Conservation (phyloP, 1,140 invertebrate species). For the Caenorhabditis inopinata region DNA sequence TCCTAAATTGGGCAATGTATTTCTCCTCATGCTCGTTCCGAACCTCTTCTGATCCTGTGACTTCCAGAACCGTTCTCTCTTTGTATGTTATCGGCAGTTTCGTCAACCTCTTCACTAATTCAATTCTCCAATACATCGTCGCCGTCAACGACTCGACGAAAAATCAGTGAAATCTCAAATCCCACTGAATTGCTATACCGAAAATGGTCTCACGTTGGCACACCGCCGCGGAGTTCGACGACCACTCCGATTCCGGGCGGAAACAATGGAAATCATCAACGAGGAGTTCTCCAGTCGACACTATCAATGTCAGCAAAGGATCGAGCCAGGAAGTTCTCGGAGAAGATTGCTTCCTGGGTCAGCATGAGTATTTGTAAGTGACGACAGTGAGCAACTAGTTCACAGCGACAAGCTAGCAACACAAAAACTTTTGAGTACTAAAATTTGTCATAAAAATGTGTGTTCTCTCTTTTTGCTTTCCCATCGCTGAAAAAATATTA, state of each 20-base stretch:
- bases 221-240: not conserved
- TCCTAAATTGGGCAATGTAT: not conserved
- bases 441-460: no score
- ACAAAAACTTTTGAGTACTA: no score
- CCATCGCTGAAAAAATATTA: no score
- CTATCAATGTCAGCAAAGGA: constrained; percentile 18
- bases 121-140: not conserved
- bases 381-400: no score
- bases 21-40: not conserved
- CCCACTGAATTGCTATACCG: not conserved
- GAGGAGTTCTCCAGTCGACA: not conserved
- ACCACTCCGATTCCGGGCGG: not conserved
- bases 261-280: no score
- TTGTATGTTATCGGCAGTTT: not conserved
- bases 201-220: constrained; percentile 8
- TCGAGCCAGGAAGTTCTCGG: not conserved
- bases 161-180: constrained; percentile 18
- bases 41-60: not conserved
- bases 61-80: not conserved
- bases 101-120: not conserved
- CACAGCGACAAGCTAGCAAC: no score
- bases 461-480: no score
- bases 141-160: not conserved
- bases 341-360: constrained; percentile 4
- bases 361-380: constrained; percentile 25